A percentile compares a stretch with the other conserved stretches of the same genome.
Evolutionary conservation across 2,888 invertebrate species (phyloP).

Genomic region (Sepioteuthis lessoniana): DNA sequence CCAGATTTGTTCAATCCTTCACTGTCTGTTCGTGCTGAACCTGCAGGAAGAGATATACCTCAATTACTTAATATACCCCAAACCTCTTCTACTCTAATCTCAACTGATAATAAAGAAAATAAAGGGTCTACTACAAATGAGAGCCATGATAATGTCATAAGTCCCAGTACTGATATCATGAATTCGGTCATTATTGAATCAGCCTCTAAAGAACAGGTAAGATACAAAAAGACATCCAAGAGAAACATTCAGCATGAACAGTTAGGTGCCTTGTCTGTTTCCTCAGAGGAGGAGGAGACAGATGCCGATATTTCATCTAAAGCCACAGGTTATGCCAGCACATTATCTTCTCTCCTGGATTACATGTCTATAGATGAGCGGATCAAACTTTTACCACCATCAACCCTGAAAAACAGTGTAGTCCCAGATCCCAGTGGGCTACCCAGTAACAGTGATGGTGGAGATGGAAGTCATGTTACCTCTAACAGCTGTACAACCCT

Average conservation of each 20-base stretch:
- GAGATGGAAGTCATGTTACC: background rate
- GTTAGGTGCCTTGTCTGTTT: no score
- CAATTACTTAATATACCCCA: background rate
- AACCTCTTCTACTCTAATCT: background rate
- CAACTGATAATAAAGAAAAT: background rate
- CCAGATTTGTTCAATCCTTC: slow-evolving; percentile 16
- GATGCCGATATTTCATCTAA: background rate
- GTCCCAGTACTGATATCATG: background rate
- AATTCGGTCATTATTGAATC: background rate
- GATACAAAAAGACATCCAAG: background rate
- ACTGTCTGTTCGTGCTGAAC: background rate
- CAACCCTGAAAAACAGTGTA: background rate
- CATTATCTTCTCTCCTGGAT: background rate
- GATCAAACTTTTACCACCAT: background rate
- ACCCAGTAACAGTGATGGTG: background rate
- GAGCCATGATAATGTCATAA: background rate
- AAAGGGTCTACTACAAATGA: background rate
- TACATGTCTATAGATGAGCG: slow-evolving; percentile 37
- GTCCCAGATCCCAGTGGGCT: background rate
- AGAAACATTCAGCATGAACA: background rate
- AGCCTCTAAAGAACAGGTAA: background rate
- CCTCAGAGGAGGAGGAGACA: background rate
- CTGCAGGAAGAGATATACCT: background rate
- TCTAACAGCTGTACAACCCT: background rate
- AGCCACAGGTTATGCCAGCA: background rate